Percentiles rank a stretch among this genome's conserved stretches.
phyloP scores from a whole-genome alignment of 2,888 invertebrate species.

The Acanthoscelides obtectus region DNA sequence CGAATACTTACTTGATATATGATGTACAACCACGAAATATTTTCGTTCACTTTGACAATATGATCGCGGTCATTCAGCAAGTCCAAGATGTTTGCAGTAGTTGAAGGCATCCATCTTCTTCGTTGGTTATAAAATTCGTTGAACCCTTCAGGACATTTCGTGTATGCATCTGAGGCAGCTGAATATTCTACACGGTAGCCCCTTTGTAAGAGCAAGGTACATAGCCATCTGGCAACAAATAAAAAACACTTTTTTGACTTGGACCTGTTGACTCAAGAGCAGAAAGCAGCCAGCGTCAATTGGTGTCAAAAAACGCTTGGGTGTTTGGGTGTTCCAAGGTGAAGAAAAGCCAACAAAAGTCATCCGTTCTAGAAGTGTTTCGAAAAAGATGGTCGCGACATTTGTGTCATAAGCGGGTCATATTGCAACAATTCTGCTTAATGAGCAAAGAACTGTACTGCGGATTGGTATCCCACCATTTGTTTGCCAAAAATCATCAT shows the following conservation, averaged over 20 bases:
- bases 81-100: slow-evolving; percentile 92
- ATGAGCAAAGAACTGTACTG: too few relatives aligned
- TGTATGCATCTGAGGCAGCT: slow-evolving; percentile 92
- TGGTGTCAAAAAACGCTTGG: too few relatives aligned
- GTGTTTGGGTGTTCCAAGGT: too few relatives aligned
- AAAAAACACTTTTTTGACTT: slow-evolving; percentile 12
- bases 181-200: slow-evolving; percentile 92
- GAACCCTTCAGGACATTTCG: slow-evolving; percentile 90
- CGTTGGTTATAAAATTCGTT: slow-evolving; percentile 93
- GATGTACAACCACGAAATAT: slow-evolving; percentile 80
- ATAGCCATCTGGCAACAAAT: slow-evolving; percentile 96
- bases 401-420: too few relatives aligned
- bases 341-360: too few relatives aligned
- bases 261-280: too few relatives aligned
- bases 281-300: too few relatives aligned
- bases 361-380: too few relatives aligned
- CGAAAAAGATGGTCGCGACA: too few relatives aligned
- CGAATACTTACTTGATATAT: slow-evolving; percentile 66
- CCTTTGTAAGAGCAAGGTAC: slow-evolving; percentile 84
- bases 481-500: too few relatives aligned
- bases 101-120: slow-evolving; percentile 93
- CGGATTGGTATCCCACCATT: too few relatives aligned
- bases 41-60: slow-evolving; percentile 80
- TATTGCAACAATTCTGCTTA: too few relatives aligned
- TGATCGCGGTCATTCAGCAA: slow-evolving; percentile 71